Percentiles rank a stretch among this genome's conserved stretches.
Conservation (phyloP, 1,140 invertebrate genomes). For the Mercenaria mercenaria region DNA sequence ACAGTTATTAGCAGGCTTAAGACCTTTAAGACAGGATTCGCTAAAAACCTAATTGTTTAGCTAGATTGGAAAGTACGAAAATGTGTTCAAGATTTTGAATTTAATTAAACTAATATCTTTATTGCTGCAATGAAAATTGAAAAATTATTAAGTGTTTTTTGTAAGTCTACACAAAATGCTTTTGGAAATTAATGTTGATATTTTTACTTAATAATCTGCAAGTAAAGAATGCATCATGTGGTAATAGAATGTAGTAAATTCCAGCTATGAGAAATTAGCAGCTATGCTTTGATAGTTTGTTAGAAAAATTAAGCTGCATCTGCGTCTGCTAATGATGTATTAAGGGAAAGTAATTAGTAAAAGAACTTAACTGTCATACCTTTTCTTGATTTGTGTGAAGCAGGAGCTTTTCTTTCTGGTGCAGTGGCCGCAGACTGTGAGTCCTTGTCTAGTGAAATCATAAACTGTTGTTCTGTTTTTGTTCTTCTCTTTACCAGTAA, state of each 20-base stretch:
- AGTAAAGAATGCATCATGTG: background rate
- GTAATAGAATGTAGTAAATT: slow-evolving; percentile 10
- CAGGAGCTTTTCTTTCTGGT: background rate
- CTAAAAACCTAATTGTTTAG: background rate
- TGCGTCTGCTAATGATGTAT: background rate
- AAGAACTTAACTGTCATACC: slow-evolving; percentile 2
- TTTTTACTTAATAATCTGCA: background rate
- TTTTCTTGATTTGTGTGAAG: background rate
- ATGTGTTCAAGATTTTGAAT: background rate
- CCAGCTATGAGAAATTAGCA: background rate
- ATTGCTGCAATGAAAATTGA: background rate
- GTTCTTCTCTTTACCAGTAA: no score
- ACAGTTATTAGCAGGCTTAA: no score
- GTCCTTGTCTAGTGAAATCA: no score
- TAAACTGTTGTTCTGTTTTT: no score
- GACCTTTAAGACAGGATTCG: no score
- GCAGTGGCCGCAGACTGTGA: background rate
- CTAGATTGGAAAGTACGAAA: background rate
- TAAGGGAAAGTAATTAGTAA: slow-evolving; percentile 35
- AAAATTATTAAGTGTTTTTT: background rate
- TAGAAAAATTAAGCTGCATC: slow-evolving; percentile 8
- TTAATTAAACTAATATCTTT: background rate
- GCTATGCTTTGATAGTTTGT: slow-evolving; percentile 19
- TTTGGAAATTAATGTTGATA: background rate
- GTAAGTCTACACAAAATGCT: background rate